Conservation (phyloP, 2,888 invertebrate species). For the Nudaria mundana region DNA sequence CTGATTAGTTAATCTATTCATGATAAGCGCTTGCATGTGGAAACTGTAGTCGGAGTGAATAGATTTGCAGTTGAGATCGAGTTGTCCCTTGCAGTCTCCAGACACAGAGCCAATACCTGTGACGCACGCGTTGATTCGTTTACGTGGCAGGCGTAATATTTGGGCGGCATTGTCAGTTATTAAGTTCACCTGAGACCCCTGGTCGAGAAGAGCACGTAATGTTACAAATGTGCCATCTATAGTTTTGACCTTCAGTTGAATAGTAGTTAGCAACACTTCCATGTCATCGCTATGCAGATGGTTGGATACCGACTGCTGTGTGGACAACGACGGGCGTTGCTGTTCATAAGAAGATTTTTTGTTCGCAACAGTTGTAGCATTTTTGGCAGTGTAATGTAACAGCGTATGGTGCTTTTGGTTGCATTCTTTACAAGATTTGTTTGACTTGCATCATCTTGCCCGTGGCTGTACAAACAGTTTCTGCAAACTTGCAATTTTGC, state of each 20-base stretch:
- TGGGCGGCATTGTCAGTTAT: constrained; percentile 9
- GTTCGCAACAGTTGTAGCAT: too few relatives aligned
- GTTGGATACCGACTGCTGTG: too few relatives aligned
- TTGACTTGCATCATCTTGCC: background rate
- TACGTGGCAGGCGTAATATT: constrained; percentile 1
- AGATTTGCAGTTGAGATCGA: background rate
- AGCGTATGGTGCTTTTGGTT: too few relatives aligned
- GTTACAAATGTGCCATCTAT: constrained; percentile 1
- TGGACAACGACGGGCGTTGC: too few relatives aligned
- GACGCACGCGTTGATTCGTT: background rate
- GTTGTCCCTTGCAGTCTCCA: constrained; percentile 3
- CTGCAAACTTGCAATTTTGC: constrained; percentile 9
- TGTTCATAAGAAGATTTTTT: too few relatives aligned
- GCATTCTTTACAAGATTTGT: constrained; percentile 5
- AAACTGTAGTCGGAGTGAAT: background rate
- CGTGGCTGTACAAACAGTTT: constrained; percentile 6
- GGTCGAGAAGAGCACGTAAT: constrained; percentile 5
- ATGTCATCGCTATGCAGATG: too few relatives aligned
- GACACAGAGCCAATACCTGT: constrained; percentile 2
- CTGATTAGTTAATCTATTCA: background rate
- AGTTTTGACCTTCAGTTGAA: constrained; percentile 1
- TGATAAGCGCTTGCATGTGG: background rate
- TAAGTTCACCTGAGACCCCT: constrained; percentile 7
- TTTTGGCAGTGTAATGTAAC: too few relatives aligned
- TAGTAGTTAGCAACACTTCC: constrained; percentile 5